Base-by-base conservation (phyloP, 2,113 vertebrate genomes). In the Hucho hucho region DNA sequence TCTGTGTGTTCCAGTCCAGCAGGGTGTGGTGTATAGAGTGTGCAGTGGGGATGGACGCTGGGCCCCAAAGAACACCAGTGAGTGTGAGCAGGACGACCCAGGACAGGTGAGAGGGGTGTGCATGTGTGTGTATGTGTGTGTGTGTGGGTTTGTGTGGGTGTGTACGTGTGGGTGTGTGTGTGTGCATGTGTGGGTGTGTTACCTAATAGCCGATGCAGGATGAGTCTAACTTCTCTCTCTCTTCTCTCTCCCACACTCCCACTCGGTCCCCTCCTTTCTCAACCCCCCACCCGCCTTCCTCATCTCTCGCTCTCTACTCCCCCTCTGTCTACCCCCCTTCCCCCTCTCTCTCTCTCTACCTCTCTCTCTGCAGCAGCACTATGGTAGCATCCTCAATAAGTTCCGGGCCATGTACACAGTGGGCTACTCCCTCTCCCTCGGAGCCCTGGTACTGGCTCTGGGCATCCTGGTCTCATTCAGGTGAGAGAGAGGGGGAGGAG, bases 381-480 rank as follows among this genome's bases (percentile, higher is more conserved):
- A 91, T 26, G 95, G 94, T 18, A 93, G 72, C 83, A 93, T 95
- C 76, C 95, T 96, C 0, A 87, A 83, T 81, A 93, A 92, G 81
- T 93, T 96, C 84, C 95, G 94, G 88, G 86, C 90, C 83, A 95
- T 97, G 95, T 98, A 99, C 86, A 98, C 97, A 0, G 95, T 97
- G 79, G 97, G 97, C 11, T 98, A 98, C 82, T 96, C 95, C 0
- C 90, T 97, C 70, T 99, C 97, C 0, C 90, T 98, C 58, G 95
- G 90, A 0, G 93, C 96, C 0, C 89, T 99, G 76, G 82, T 96
- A 2, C 92, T 98, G 1, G 97, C 97, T 5, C 89, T 98, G 80
- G 92, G 82, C 70, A 87, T 97, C 75, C 93, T 99, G 83, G 89
- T 96, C 87, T 91, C 92, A 77, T 95, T 98, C 93, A 97, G 97